These are phyloP conservation scores for Microcebus lehilahytsara DNA, from an alignment of 2,113 vertebrate genomes.

Conservation along the genomic window DNA sequence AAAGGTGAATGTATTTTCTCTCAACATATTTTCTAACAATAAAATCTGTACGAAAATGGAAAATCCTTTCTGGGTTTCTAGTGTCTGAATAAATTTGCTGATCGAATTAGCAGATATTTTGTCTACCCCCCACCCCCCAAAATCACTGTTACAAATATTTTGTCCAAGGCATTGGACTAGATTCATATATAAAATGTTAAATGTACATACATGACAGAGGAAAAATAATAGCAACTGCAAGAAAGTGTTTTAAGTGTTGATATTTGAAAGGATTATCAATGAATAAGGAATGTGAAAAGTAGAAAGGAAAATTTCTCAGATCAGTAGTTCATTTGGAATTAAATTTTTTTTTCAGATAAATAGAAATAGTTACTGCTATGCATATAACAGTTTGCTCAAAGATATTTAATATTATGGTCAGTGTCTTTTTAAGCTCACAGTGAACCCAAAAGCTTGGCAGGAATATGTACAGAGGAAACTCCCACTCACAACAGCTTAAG, in stretches of 20 bases:
- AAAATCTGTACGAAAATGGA: not conserved
- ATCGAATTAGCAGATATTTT: not conserved
- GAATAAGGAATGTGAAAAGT: not conserved
- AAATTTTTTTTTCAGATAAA: not conserved
- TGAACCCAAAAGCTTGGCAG: not conserved
- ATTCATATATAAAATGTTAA: not conserved
- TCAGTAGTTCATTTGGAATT: not conserved
- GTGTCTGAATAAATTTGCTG: not conserved
- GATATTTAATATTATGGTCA: not conserved
- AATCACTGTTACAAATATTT: not conserved
- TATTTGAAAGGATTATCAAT: not conserved
- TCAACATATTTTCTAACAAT: too few species aligned
- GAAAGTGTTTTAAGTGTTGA: not conserved
- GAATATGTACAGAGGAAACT: not conserved
- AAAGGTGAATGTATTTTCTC: not conserved
- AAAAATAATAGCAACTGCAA: not conserved
- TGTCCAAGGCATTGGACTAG: not conserved
- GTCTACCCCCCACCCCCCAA: not conserved
- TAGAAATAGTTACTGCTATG: not conserved
- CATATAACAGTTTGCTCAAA: not conserved
- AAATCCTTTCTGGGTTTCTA: not conserved
- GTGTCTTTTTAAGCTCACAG: not conserved
- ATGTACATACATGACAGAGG: not conserved
- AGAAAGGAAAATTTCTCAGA: not conserved
- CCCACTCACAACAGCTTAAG: not conserved